Evolutionary conservation across 2,888 invertebrate genomes (phyloP), one percentile per base, ranked within the genome.

Genomic region (Melanostoma mellinum): DNA sequence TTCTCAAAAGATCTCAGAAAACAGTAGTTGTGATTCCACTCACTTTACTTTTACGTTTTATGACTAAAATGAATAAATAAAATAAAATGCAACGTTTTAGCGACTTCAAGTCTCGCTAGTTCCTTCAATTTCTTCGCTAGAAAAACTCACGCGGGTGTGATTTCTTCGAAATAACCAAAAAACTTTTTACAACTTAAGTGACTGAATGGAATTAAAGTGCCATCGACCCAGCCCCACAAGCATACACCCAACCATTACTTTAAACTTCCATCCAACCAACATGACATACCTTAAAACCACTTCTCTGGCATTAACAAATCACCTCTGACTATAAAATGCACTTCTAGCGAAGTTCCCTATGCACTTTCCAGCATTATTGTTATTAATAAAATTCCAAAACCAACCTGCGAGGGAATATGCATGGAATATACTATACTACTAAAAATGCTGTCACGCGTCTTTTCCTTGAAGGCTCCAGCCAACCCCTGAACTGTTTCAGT

Each of bases 351-450:
- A 69, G 42, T 38, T n/a, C 55, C 9, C 20, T 36, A 36, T 56
- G 63, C 65, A 74, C 65, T 63, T 69, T 40, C 9, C n/a, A 50
- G 61, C 40, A 63, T 32, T 69, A 56, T 56, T 63, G 46, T 63
- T 76, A 69, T 63, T 63, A 76, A 61, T 20, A 55, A 55, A 56
- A 69, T 48, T 38, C n/a, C 40, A 8, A 35, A 69, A 55, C 20
- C 42, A 6, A 36, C 30, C 53, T 10, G 2, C 9, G 8, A 40
- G 30, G 9, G 55, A 48, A 56, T 55, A 48, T 44, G 50, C 20
- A 20, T 20, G 20, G 20, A 0, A 20, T 20, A 20, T 20, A n/a
- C n/a, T n/a, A 20, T 20, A 20, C 20, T 20, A 20, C 6, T 35
- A n/a, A 20, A 53, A 46, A 30, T 55, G 30, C 58, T 42, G 32